Conservation (phyloP, 2,888 invertebrate genomes). For the Serripes groenlandicus region DNA sequence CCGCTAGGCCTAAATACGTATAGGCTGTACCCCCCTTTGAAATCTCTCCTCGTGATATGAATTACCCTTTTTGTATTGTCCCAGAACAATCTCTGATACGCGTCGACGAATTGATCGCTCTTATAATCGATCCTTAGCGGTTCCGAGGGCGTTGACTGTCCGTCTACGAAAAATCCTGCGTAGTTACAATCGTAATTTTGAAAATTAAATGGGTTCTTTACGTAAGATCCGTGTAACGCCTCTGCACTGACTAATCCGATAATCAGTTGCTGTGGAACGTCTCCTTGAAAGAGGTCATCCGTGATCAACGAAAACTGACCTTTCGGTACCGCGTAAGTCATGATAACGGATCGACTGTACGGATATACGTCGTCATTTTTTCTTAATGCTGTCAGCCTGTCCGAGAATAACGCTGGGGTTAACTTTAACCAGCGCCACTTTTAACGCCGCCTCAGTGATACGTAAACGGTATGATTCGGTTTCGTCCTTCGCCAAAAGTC, state of each 20-base stretch:
- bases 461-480: conserved; percentile 24
- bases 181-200: conserved; percentile 46
- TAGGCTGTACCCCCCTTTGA: conserved; percentile 26
- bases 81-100: conserved; percentile 17
- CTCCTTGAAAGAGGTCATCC: conserved; percentile 43
- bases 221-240: conserved; percentile 30
- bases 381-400: conserved; percentile 23
- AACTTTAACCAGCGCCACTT: conserved; percentile 42
- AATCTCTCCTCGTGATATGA: conserved; percentile 9
- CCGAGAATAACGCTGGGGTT: conserved; percentile 38
- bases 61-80: conserved; percentile 14
- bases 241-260: conserved; percentile 33
- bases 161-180: conserved; percentile 36
- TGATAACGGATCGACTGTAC: conserved; percentile 36
- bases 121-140: conserved; percentile 38
- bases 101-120: conserved; percentile 9
- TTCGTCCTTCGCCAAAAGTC: conserved; percentile 1
- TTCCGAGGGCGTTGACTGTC: conserved; percentile 32
- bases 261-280: conserved; percentile 39
- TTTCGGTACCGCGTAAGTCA: conserved; percentile 34
- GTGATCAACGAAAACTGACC: conserved; percentile 37
- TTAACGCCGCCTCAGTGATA: no score
- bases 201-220: conserved; percentile 42
- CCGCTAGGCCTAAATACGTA: conserved; percentile 6
- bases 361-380: conserved; percentile 39